Evolutionary conservation across 1,140 invertebrate species (phyloP), one percentile per base, ranked within the genome.

Genomic region (Phymorhynchus buccinoides): DNA sequence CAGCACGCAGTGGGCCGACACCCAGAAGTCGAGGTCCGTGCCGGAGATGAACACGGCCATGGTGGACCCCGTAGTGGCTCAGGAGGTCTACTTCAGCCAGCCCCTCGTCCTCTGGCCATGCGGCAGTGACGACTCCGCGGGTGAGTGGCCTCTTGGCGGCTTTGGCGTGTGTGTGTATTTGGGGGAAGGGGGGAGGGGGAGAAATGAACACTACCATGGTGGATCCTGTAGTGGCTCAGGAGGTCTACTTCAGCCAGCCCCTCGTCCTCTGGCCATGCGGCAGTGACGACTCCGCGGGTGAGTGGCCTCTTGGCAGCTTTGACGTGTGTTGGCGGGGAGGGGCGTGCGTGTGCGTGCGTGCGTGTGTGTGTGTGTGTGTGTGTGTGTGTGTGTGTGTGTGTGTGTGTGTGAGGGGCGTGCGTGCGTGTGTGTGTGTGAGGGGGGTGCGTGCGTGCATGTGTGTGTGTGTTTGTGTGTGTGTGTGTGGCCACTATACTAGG

Each of bases 11-110:
- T 73, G 71, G 71, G 71, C 71, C 30, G 71, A 73, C 16, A 22
- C 71, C 22, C 71, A 73, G 32, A 73, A 73, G 71, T 37, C 71
- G 16, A 22, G 32, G 1, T 39, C 71, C 32, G 22, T 73, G 71
- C 32, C 71, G 30, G 71, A 73, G 37, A 73, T 73, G 32, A 35
- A 73, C 32, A 35, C 71, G 22, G 37, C 32, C 32, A 16, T 73
- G 32, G 32, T 73, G 32, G 71, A 73, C 71, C 71, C 71, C 37
- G 71, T 73, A 14, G 30, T 73, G 32, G 71, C 32, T 14, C 7
- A 73, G 71, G 71, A 73, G 37, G 32, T 73, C 71, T 73, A 73
- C 71, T 62, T 62, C 56, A 62, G 56, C 22, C 56, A 62, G 56
- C 56, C 56, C 56, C 22, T 62, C 56, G 22, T 14, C 12, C 56